Percentiles rank a stretch among this genome's conserved stretches.
Evolutionary conservation across 2,888 invertebrate species (phyloP).

Genomic region (Caenorhabditis imperialis): DNA sequence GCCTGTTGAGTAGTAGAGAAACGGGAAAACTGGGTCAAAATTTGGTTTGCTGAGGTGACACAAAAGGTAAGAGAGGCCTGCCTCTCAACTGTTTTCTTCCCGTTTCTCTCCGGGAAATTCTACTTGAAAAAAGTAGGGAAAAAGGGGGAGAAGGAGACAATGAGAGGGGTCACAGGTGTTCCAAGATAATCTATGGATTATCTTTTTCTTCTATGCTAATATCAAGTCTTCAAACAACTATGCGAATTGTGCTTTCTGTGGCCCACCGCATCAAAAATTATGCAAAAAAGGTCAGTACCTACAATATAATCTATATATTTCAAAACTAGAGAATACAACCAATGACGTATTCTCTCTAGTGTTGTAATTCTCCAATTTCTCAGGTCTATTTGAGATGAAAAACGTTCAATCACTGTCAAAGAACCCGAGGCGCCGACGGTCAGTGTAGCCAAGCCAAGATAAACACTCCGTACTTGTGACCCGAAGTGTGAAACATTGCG

Average conservation of each 20-base stretch:
- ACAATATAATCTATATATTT: too few relatives aligned
- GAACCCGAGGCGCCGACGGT: conserved; percentile 44
- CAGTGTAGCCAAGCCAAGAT: conserved; percentile 51
- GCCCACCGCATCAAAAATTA: too few relatives aligned
- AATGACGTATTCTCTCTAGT: conserved; percentile 16
- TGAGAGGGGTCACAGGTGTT: neutral
- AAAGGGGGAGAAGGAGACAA: too few relatives aligned
- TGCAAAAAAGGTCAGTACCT: too few relatives aligned
- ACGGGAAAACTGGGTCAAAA: conserved; percentile 33
- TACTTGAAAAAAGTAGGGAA: too few relatives aligned
- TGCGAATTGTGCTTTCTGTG: too few relatives aligned
- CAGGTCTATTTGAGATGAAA: conserved; percentile 18
- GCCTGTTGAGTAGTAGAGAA: conserved; percentile 1
- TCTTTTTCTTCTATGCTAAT: conserved; percentile 7
- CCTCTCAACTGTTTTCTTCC: too few relatives aligned
- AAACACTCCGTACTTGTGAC: conserved; percentile 56
- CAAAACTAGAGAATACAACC: neutral
- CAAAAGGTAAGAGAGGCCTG: too few relatives aligned
- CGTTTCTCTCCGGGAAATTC: too few relatives aligned
- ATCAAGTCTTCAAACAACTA: neutral
- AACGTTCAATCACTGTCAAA: conserved; percentile 60
- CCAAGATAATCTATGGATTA: conserved; percentile 17
- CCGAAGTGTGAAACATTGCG: conserved; percentile 42
- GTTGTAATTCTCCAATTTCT: conserved; percentile 31
- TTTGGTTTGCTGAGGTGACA: conserved; percentile 34